Evolutionary conservation across 1,140 invertebrate genomes (phyloP).

Genomic region (fruit fly (Drosophila melanogaster)): DNA sequence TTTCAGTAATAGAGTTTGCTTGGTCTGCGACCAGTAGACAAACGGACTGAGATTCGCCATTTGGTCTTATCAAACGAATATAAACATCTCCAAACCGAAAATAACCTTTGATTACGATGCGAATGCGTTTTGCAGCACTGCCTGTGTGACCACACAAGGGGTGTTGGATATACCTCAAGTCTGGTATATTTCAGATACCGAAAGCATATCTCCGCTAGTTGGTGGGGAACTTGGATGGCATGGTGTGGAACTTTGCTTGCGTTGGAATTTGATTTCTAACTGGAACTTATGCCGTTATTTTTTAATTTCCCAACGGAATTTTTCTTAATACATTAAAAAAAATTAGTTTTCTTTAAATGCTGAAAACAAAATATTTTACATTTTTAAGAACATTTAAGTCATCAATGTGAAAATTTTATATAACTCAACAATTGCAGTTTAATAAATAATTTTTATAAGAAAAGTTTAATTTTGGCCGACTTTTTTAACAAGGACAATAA

Average conservation of each 20-base stretch:
- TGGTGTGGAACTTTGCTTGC: neutral
- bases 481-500: neutral
- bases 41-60: conserved; percentile 88
- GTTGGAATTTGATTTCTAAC: no score
- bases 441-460: neutral
- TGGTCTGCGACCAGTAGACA: conserved; percentile 97
- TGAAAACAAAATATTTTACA: no score
- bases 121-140: neutral
- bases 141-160: neutral
- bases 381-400: no score
- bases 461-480: neutral
- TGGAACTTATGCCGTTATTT: neutral
- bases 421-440: neutral
- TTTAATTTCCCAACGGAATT: no score
- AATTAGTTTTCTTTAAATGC: no score
- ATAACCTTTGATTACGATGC: conserved; percentile 1
- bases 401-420: neutral
- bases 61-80: conserved; percentile 6
- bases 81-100: conserved; percentile 18
- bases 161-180: neutral
- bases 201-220: no score
- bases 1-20: conserved; percentile 90
- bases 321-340: no score
- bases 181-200: neutral
- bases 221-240: neutral